Evolutionary conservation across 2,797 vertebrate genomes (phyloP).

Genomic region (Synaphobranchus kaupii): DNA sequence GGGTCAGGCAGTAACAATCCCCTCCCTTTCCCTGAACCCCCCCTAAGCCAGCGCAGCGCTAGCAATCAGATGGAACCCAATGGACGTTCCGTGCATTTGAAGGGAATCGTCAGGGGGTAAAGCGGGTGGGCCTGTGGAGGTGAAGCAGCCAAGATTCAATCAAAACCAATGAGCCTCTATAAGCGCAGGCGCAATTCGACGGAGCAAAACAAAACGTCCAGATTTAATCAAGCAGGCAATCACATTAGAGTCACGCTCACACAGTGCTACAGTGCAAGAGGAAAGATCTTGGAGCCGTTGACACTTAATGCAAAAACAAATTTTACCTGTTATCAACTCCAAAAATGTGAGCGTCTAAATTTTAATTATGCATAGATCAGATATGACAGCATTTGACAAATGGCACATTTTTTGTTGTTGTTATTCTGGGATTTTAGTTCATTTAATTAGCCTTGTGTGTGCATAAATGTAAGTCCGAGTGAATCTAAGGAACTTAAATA

Average conservation of each 20-base stretch:
- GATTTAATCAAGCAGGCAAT: neutral
- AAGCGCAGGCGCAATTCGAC: neutral
- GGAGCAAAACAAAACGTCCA: neutral
- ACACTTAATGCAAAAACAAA: too few relatives aligned
- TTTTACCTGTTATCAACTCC: too few relatives aligned
- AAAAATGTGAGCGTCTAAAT: too few relatives aligned
- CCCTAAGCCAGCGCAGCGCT: neutral
- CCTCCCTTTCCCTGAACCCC: neutral
- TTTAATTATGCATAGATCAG: too few relatives aligned
- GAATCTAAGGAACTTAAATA: too few relatives aligned
- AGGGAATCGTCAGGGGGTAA: neutral
- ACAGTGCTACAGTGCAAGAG: too few relatives aligned
- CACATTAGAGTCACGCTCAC: too few relatives aligned
- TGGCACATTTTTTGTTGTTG: too few relatives aligned
- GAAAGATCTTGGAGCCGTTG: neutral
- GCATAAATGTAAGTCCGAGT: too few relatives aligned
- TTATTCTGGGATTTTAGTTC: too few relatives aligned
- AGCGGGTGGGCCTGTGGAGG: neutral
- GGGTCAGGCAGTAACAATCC: neutral
- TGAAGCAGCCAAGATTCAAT: neutral
- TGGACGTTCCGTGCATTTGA: neutral
- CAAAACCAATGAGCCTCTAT: neutral
- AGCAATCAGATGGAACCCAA: neutral
- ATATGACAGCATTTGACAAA: too few relatives aligned
- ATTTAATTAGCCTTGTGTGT: too few relatives aligned